Evolutionary conservation across 1,140 invertebrate species (phyloP).

Genomic region (Halesus radiatus): DNA sequence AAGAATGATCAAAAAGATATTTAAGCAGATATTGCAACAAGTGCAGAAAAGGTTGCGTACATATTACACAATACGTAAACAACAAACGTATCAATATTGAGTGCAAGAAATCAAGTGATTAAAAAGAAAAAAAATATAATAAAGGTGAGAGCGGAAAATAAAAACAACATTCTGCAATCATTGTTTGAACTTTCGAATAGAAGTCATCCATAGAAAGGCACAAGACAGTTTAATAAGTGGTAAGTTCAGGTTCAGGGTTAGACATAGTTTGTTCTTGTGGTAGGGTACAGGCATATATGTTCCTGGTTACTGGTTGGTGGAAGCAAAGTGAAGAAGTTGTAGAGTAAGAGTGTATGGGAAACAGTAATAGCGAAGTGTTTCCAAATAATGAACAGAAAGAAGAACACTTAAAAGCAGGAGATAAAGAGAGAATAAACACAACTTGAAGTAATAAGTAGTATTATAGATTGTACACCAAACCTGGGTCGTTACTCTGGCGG

Average conservation of each 20-base stretch:
- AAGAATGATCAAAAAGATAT: conserved; percentile 4
- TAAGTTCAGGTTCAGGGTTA: too few species aligned
- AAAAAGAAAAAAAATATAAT: not conserved
- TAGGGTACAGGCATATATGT: too few species aligned
- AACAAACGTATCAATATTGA: not conserved
- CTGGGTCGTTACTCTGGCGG: conserved; percentile 48
- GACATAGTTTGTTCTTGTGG: too few species aligned
- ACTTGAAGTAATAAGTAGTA: conserved; percentile 24
- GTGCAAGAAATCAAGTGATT: conserved; percentile 11
- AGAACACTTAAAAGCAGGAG: conserved; percentile 19
- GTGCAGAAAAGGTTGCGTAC: conserved; percentile 1
- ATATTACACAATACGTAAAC: not conserved
- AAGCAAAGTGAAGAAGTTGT: conserved; percentile 7
- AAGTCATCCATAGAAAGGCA: too few species aligned
- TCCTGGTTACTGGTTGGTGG: not conserved
- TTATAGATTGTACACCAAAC: conserved; percentile 52
- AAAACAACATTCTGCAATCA: not conserved
- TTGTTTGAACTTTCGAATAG: not conserved
- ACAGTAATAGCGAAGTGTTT: not conserved
- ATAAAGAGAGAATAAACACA: conserved; percentile 42
- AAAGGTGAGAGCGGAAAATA: not conserved
- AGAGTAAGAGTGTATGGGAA: not conserved
- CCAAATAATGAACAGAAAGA: too few species aligned
- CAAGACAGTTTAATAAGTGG: too few species aligned
- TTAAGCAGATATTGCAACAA: conserved; percentile 25